Conservation (phyloP, 2,888 invertebrate genomes). For the Cheilosia soror region DNA sequence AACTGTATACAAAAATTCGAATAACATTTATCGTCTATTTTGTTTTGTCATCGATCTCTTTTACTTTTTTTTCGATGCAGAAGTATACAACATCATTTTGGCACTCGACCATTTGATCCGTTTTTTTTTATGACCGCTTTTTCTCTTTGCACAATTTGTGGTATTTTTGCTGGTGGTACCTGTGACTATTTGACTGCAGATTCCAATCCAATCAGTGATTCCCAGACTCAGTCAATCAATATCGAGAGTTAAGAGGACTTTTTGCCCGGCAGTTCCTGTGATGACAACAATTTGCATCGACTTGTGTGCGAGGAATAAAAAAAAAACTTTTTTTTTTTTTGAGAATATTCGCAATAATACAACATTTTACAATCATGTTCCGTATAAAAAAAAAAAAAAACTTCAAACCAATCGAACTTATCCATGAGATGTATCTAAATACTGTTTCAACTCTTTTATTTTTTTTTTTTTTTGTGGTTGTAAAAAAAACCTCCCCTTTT, state of each 20-base stretch:
- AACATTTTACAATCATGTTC: constrained; percentile 13
- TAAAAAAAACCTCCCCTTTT: not conserved
- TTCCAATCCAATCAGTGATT: constrained; percentile 55
- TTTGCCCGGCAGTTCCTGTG: not conserved
- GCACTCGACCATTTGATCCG: constrained; percentile 49
- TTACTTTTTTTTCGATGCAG: not conserved
- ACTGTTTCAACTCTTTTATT: constrained; percentile 22
- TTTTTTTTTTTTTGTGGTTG: constrained; percentile 3
- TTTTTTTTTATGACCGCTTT: not conserved
- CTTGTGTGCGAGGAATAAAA: not conserved
- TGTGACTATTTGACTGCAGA: constrained; percentile 37
- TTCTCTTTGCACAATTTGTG: constrained; percentile 17
- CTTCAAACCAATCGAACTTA: not conserved
- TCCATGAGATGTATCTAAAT: constrained; percentile 34
- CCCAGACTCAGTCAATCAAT: constrained; percentile 63
- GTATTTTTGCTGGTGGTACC: constrained; percentile 2
- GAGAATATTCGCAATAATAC: constrained; percentile 6
- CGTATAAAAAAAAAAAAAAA: not conserved
- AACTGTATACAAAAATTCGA: constrained; percentile 30
- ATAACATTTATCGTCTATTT: constrained; percentile 35
- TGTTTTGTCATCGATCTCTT: too few species aligned
- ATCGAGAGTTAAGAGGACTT: constrained; percentile 40
- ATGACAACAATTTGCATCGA: constrained; percentile 17
- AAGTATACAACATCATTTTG: constrained; percentile 42
- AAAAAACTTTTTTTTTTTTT: not conserved